Evolutionary conservation across 1,140 invertebrate species (phyloP).

Genomic region (Nasonia vitripennis): DNA sequence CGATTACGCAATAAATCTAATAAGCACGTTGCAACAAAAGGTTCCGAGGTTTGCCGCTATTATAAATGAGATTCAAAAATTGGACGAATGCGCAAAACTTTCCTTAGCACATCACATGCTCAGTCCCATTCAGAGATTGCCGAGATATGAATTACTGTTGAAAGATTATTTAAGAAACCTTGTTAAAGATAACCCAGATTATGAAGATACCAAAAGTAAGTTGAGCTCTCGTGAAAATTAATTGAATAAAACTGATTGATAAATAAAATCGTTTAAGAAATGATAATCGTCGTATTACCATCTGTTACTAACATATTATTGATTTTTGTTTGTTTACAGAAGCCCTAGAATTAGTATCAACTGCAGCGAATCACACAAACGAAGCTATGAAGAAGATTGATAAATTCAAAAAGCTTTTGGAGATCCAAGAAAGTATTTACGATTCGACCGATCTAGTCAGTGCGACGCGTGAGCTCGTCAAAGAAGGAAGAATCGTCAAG

Average conservation of each 20-base stretch:
- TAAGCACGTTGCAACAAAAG: slow-evolving; percentile 80
- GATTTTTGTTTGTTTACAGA: slow-evolving; percentile 58
- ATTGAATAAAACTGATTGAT: neutral
- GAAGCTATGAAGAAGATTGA: slow-evolving; percentile 80
- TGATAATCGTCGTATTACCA: too few relatives aligned
- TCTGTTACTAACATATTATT: neutral
- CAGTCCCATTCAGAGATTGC: slow-evolving; percentile 85
- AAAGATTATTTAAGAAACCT: slow-evolving; percentile 82
- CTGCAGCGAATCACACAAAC: slow-evolving; percentile 86
- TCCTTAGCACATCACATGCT: slow-evolving; percentile 84
- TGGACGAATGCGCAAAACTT: slow-evolving; percentile 79
- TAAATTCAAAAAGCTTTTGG: slow-evolving; percentile 72
- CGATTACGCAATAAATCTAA: slow-evolving; percentile 78
- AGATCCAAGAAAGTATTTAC: slow-evolving; percentile 74
- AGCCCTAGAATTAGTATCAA: slow-evolving; percentile 82
- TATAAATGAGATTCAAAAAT: slow-evolving; percentile 81
- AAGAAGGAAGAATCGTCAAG: slow-evolving; percentile 82
- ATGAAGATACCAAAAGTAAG: slow-evolving; percentile 78
- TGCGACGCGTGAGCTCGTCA: slow-evolving; percentile 81
- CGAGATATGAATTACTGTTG: slow-evolving; percentile 81
- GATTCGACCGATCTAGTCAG: slow-evolving; percentile 82
- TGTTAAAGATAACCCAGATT: slow-evolving; percentile 78
- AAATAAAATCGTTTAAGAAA: neutral
- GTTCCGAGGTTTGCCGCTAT: slow-evolving; percentile 79
- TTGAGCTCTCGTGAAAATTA: neutral